Conservation (phyloP, 2,797 vertebrate species). For the Lutra lutra region DNA sequence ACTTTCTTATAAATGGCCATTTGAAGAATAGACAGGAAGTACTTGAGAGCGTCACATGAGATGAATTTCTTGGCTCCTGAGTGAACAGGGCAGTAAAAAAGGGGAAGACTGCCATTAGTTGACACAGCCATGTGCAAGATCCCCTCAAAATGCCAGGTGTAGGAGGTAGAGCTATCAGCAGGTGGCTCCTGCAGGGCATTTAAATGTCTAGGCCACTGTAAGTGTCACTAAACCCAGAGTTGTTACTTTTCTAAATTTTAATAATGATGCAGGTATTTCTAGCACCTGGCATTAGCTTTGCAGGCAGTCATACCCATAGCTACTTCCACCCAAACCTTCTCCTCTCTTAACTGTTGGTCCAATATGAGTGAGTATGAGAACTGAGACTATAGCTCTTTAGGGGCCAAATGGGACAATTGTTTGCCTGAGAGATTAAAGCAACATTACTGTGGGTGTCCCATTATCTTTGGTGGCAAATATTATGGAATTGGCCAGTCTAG, state of each 20-base stretch:
- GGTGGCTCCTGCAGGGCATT: conserved; percentile 1
- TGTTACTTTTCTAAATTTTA: neutral
- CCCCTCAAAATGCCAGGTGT: neutral
- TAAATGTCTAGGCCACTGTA: neutral
- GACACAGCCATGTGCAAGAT: neutral
- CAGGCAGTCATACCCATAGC: neutral
- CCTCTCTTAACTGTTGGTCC: neutral
- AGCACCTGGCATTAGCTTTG: neutral
- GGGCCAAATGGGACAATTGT: neutral
- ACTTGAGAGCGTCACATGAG: neutral
- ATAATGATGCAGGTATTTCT: neutral
- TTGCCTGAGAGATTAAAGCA: neutral
- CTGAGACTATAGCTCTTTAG: neutral
- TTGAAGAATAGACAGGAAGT: neutral
- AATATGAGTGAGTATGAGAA: neutral
- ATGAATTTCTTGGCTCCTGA: neutral
- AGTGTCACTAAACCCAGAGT: neutral
- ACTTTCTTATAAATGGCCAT: neutral
- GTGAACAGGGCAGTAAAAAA: neutral
- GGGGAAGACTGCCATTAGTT: neutral
- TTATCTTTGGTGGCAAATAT: neutral
- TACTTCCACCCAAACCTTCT: neutral
- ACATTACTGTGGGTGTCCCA: neutral
- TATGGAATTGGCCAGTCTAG: neutral
- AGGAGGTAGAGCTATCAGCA: neutral